Base-by-base conservation (phyloP, 2,797 vertebrate species). In the Oreonectes daqikongensis region DNA sequence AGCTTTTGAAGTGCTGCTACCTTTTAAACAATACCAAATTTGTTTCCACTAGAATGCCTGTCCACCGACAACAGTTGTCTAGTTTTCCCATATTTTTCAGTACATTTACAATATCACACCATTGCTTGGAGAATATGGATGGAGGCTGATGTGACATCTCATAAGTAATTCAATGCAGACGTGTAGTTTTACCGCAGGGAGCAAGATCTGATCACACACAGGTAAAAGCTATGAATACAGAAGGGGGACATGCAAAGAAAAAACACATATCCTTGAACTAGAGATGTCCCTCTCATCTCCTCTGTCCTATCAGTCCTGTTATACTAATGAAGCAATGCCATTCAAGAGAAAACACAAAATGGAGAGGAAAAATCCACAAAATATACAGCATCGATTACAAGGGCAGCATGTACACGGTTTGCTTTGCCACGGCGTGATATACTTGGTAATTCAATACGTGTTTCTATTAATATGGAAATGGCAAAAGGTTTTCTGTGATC, bases 401-500 rank as follows among this genome's bases (percentile, higher is more conserved):
- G 69, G 46, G 65, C 59, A 55, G 69, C 20, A 40, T 50, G 38
- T 28, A 15, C 3, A 50, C 24, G 24, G 53, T 59, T 74, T 69
- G 35, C 40, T 73, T 76, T 57, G 17, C 63, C 50, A 79, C 50
- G 81, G 81, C 75, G 83, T 79, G 72, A 86, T 86, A 79, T 78
- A 61, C 81, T 84, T 18, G 79, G 69, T 82, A 53, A 81, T 72
- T 79, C 74, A 53, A 78, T 63, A 66, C 71, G 48, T 44, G 69
- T 84, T 87, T 83, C 70, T 85, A 88, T 87, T 82, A 90, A 89
- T 85, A 89, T 87, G 86, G 76, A 89, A 88, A 86, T 82, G 71
- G n/a, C n/a, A 75, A 50, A 55, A 61, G 81, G 14, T 75, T 80
- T 76, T 86, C 76, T 87, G 79, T 72, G 81, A 78, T 77, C 70